A percentile compares a stretch with the other conserved stretches of the same genome.
Evolutionary conservation across 2,888 invertebrate species (phyloP).

Genomic region (Lycophotia porphyrea): DNA sequence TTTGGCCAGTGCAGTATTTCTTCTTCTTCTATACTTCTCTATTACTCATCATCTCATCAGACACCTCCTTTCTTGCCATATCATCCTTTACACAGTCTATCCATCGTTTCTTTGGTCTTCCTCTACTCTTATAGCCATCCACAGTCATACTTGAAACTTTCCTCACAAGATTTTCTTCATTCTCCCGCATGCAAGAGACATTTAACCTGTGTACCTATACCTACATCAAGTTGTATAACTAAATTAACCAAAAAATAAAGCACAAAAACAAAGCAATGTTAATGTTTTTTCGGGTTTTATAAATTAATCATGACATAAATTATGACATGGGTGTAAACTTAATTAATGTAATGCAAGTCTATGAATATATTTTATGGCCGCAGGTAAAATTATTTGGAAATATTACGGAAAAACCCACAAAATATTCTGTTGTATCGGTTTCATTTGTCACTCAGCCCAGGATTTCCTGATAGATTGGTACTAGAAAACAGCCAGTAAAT

Average conservation of each 20-base stretch:
- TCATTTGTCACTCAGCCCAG: not conserved
- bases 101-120: too few relatives aligned
- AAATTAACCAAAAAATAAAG: not conserved
- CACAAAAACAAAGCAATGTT: constrained; percentile 12
- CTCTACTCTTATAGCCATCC: too few relatives aligned
- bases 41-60: too few relatives aligned
- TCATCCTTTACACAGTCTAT: too few relatives aligned
- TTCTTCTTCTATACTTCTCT: too few relatives aligned
- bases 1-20: too few relatives aligned
- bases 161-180: too few relatives aligned
- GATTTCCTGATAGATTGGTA: not conserved
- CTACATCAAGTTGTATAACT: not conserved
- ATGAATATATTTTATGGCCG: constrained; percentile 42
- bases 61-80: too few relatives aligned
- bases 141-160: too few relatives aligned
- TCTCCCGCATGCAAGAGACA: too few relatives aligned
- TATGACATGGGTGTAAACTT: constrained; percentile 60
- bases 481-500: not conserved
- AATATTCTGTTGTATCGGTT: constrained; percentile 5
- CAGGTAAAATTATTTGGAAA: constrained; percentile 29
- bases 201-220: not conserved
- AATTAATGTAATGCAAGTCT: constrained; percentile 64
- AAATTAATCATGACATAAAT: constrained; percentile 49
- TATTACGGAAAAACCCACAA: constrained; percentile 1
- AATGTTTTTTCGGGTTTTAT: constrained; percentile 32